Evolutionary conservation across 2,888 invertebrate species (phyloP), one percentile per base, ranked within the genome.

Genomic region (Pelosia muscerda): DNA sequence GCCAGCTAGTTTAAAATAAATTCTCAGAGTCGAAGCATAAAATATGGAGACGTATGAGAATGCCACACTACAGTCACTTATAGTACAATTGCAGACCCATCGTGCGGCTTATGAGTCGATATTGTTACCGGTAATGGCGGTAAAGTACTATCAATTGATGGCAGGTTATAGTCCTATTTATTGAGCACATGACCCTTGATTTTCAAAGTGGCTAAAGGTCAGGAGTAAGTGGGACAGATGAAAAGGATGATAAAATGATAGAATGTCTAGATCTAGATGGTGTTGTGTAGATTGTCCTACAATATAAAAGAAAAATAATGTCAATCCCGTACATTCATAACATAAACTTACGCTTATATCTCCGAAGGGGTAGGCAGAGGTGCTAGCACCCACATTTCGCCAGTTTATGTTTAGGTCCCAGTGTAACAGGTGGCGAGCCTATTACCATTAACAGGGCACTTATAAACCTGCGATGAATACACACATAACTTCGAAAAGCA

Each of bases 91-190:
- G 71, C 42, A 22, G 31, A 67, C 73, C 76, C 73, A 81, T 77
- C 69, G 65, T 60, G 64, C 66, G 68, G 77, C 82, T 68, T 77
- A 72, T 77, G 78, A 78, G 75, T 65, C 54, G 74, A 75, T 81
- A 76, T 80, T 80, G 75, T 76, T 78, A 71, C 75, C 79, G 67
- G 82, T 87, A 87, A 87, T 88, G 82, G 72, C 71, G 72, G 85
- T 79, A 85, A 89, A 88, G 84, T 86, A 86, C 81, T 75, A 81
- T 79, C 79, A 85, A 88, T 88, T 88, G 87, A 84, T 80, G 82
- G 76, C 77, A 79, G 76, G 81, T 82, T 79, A 84, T 82, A 28
- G 78, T 74, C 74, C 74, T 82, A 82, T 84, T 85, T 86, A 86
- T 87, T 85, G 86, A 81, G 79, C 75, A 77, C 80, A 78, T 87